Evolutionary conservation across 2,797 vertebrate species (phyloP).

Genomic region (Odontamblyopus rebecca): DNA sequence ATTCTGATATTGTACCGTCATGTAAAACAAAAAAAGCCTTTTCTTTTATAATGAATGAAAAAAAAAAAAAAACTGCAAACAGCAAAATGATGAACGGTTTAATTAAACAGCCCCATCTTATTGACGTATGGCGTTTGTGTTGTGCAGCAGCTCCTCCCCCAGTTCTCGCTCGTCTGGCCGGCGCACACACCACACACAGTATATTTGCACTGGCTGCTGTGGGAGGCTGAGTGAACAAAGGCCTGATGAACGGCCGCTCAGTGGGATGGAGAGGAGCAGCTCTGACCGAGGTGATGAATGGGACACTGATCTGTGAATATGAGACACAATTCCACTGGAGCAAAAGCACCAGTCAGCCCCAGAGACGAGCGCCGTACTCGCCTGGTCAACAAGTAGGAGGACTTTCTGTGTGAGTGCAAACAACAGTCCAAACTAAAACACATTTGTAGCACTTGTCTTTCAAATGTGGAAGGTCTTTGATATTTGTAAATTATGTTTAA

Average conservation of each 20-base stretch:
- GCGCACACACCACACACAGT: background rate
- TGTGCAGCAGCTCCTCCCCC: background rate
- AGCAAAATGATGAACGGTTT: slow-evolving; percentile 6
- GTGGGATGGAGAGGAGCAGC: slow-evolving; percentile 21
- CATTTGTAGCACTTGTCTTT: too few species aligned
- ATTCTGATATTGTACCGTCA: too few species aligned
- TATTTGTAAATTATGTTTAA: too few species aligned
- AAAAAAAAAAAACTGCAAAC: background rate
- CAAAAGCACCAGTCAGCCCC: background rate
- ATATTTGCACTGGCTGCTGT: background rate
- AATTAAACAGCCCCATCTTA: slow-evolving; percentile 7
- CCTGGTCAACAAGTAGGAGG: too few species aligned
- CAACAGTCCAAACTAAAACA: too few species aligned
- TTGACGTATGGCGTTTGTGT: slow-evolving; percentile 3
- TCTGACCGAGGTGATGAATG: slow-evolving; percentile 45
- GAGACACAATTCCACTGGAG: slow-evolving; percentile 1
- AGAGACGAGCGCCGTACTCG: background rate
- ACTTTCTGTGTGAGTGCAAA: too few species aligned
- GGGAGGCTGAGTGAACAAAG: slow-evolving; percentile 14
- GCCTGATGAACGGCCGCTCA: slow-evolving; percentile 24
- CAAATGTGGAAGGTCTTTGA: too few species aligned
- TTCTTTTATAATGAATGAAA: too few species aligned
- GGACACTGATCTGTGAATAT: slow-evolving; percentile 41
- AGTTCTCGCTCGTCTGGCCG: background rate
- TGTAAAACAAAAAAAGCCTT: too few species aligned